Evolutionary conservation across 2,113 vertebrate species (phyloP), one percentile per base, ranked within the genome.

Genomic region (Sebastes fasciatus): DNA sequence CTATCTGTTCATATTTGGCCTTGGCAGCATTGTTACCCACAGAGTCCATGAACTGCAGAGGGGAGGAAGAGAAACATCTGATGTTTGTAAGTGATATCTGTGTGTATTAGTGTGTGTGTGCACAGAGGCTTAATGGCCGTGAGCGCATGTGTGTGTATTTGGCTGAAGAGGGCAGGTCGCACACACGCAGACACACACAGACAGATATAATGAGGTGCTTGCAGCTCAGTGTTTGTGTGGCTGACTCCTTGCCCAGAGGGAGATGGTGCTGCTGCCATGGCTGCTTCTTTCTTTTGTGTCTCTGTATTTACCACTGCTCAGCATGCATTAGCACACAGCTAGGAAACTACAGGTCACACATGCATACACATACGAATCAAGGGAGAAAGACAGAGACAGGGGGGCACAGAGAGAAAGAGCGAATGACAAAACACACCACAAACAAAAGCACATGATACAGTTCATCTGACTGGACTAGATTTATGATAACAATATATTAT

Each of bases 21-120:
- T 96, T 96, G 72, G 96, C 94, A 34, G 91, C 91, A 16, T 92
- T 88, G 79, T 99, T 99, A 69, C 98, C 98, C 7, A 92, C 94
- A 0, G 95, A 95, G 17, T 96, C 95, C 96, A 99, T 96, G 86
- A 98, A 96, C 98, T 99, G 93, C 62, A 95, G 91, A 77, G 89
- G 43, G 12, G 64, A 91, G 80, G 16, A 49, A 79, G 21, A 69
- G 10, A 54, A 72, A 14, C 4, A 23, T 40, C 23, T 6, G 4
- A 58, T 54, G 42, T 71, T 52, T 69, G 55, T 6, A 5, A 54
- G n/a, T 1, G 46, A 68, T 40, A 67, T 72, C 52, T 58, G 14
- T 45, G 49, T 79, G 62, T 19, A 10, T 10, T 6, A 13, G 11
- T 48, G 23, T 49, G 11, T 49, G 11, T 49, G 21, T 42, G 10